Evolutionary conservation across 2,888 invertebrate genomes (phyloP).

Genomic region (Drosophila mettleri): DNA sequence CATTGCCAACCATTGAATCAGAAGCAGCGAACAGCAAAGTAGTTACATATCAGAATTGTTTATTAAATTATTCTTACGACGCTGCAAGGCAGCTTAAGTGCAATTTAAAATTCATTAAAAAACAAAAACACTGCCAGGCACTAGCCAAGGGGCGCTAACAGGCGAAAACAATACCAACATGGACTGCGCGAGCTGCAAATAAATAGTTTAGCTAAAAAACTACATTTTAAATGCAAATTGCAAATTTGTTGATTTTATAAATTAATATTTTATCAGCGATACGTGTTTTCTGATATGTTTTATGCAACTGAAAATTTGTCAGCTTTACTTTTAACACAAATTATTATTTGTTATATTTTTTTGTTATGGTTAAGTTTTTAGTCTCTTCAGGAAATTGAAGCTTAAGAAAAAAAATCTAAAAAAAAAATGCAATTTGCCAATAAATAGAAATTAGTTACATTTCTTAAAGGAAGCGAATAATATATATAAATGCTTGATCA

Average conservation of each 20-base stretch:
- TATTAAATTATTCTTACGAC: slow-evolving; percentile 55
- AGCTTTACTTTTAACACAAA: too few relatives aligned
- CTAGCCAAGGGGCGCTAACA: slow-evolving; percentile 45
- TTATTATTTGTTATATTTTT: too few relatives aligned
- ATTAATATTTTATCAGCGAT: too few relatives aligned
- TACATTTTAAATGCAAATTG: slow-evolving; percentile 39
- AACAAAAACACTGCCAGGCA: slow-evolving; percentile 41
- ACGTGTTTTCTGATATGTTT: too few relatives aligned
- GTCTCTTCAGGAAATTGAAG: too few relatives aligned
- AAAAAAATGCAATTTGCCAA: too few relatives aligned
- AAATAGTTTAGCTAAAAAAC: slow-evolving; percentile 14
- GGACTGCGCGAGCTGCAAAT: slow-evolving; percentile 12
- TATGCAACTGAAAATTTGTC: too few relatives aligned
- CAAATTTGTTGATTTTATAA: slow-evolving; percentile 18
- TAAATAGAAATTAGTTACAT: too few relatives aligned
- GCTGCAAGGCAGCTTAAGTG: slow-evolving; percentile 28
- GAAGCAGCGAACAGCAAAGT: slow-evolving; percentile 34
- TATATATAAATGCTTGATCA: too few relatives aligned
- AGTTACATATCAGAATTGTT: slow-evolving; percentile 50
- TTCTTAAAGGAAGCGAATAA: too few relatives aligned
- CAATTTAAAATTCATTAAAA: slow-evolving; percentile 75
- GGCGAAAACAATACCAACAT: slow-evolving; percentile 17
- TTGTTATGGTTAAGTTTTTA: too few relatives aligned
- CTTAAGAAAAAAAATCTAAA: too few relatives aligned
- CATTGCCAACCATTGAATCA: slow-evolving; percentile 40